Evolutionary conservation across 2,113 vertebrate species (phyloP).

Genomic region (Romanogobio albipinnatus): DNA sequence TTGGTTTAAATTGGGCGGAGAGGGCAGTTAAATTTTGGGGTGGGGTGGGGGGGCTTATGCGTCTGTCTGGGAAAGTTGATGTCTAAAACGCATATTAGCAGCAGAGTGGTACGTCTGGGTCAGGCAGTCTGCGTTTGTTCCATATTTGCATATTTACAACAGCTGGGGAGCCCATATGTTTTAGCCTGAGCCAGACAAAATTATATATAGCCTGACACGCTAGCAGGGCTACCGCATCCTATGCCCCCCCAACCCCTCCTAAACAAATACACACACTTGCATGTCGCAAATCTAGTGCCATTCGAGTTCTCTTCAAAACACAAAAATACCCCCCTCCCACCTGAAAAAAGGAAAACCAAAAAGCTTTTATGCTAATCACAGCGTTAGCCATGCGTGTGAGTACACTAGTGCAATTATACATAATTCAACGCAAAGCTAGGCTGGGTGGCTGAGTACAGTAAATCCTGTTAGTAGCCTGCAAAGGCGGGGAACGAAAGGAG

Average conservation of each 20-base stretch:
- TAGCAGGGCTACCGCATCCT: constrained; percentile 39
- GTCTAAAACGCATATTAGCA: constrained; percentile 51
- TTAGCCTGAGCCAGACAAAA: constrained; percentile 65
- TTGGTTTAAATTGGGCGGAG: constrained; percentile 34
- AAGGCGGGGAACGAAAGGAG: constrained; percentile 12
- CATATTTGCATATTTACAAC: constrained; percentile 76
- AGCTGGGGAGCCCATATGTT: constrained; percentile 76
- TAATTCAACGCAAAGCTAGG: constrained; percentile 67
- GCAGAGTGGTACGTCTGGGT: constrained; percentile 58
- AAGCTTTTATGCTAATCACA: constrained; percentile 74
- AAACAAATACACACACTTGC: constrained; percentile 37
- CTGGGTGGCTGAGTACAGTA: constrained; percentile 59
- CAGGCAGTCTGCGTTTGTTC: constrained; percentile 60
- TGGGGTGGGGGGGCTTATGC: constrained; percentile 31
- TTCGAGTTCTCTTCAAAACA: constrained; percentile 60
- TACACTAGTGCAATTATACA: constrained; percentile 62
- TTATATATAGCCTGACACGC: constrained; percentile 60
- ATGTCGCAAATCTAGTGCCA: constrained; percentile 44
- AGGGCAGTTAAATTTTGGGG: constrained; percentile 27
- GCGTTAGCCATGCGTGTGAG: constrained; percentile 59
- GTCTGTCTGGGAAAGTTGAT: constrained; percentile 46
- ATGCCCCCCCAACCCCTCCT: constrained; percentile 6
- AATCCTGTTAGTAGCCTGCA: constrained; percentile 56
- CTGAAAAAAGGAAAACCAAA: constrained; percentile 53
- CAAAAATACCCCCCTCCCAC: constrained; percentile 47